Base-by-base conservation (phyloP, 2,888 invertebrate genomes). In the Bombyx huttoni region DNA sequence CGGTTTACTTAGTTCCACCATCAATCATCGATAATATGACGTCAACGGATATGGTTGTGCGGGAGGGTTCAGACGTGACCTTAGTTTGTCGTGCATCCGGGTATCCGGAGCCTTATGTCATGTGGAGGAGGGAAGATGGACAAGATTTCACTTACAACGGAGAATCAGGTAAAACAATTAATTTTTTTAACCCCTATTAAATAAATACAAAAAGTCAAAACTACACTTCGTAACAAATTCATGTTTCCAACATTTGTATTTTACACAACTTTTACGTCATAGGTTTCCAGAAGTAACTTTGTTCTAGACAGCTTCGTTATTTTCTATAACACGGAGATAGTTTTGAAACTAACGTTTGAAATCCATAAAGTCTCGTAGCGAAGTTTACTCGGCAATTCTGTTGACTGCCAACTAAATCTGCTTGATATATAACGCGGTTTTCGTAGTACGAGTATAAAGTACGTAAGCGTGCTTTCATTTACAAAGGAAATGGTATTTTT, bases 111-210 rank as follows among this genome's bases (percentile, higher is more conserved):
- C 97, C 97, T 51, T 96, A 96, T 77, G 96, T 97, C 67, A 96
- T 96, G 93, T 97, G 96, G 96, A 89, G 95, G 49, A 89, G 96
- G 51, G 96, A 96, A 78, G 96, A 97, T 74, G 95, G 95, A 57
- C 93, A 94, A 69, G 94, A 95, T 78, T 96, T 96, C 85, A 92
- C 94, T 82, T 95, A 96, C 83, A 95, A 95, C 68, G 95, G 95
- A 49, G 94, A 94, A 78, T 93, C 92, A 75, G 96, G 96, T 96
- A 88, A 57, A 8, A 40, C 7, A 12, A 40, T 40, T 3, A 24
- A 24, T 24, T 24, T 3, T 5, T 5, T 24, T 24, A 24, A 24
- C 24, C 24, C 24, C 24, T 24, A 24, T 24, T 24, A 24, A 24
- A 24, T 24, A 24, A 24, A 24, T 24, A 24, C 24, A 24, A 24